Evolutionary conservation across 2,888 invertebrate genomes (phyloP), one percentile per base, ranked within the genome.

Genomic region (Caenorhabditis sp.): DNA sequence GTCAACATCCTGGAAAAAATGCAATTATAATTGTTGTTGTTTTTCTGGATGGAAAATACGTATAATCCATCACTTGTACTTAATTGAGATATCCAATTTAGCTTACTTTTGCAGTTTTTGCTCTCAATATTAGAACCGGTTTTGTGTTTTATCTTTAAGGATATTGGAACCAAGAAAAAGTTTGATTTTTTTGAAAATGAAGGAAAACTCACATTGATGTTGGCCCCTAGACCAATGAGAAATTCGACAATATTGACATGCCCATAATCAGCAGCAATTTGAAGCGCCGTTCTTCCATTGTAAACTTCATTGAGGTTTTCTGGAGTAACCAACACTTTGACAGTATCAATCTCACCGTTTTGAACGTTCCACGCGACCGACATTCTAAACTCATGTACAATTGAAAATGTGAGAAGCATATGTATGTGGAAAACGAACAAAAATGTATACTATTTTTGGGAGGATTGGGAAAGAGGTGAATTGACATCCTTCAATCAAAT

Each of bases 261-360:
- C 0, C 97, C 97, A 90, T 95, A 97, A 90, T 97, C 97, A 23
- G 97, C 95, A 43, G 97, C 97, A 75, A 87, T 95, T 88, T 95
- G 93, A 66, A 97, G 91, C 17, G 95, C 94, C 71, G 92, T 93
- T 87, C 97, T 91, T 64, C 96, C 95, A 63, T 95, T 95, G 89
- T 94, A 93, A 76, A 95, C 93, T 86, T 92, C 92, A 90, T 95
- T 95, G 49, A 95, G 76, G 55, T 81, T 81, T 6, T 72, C 54
- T 5, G 37, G 54, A 19, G 59, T 76, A n/a, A 81, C 69, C 5
- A 59, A 19, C 10, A 66, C 55, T 36, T 73, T 75, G 24, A 79
- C 70, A 10, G 62, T 66, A 17, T 79, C 81, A 8, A 75, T 31
- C 24, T 79, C 78, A 26, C 79, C 81, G 54, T 75, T 78, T 43